A percentile compares a stretch with the other conserved stretches of the same genome.
Conservation (phyloP, 2,113 vertebrate genomes). For the Rhinolophus sinicus region DNA sequence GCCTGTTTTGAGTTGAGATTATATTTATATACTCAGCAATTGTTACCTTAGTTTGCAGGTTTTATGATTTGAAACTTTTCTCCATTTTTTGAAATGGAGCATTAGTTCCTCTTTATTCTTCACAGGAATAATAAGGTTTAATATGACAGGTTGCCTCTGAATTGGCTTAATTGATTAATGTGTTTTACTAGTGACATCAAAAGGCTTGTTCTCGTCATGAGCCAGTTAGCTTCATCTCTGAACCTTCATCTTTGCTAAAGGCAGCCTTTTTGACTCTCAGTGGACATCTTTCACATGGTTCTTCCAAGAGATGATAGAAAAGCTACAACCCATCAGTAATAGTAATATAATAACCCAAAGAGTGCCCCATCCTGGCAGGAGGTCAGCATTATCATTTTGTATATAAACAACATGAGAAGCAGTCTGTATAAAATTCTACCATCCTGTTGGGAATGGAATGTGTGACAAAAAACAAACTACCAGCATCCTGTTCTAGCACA, state of each 20-base stretch:
- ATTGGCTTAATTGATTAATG: constrained; percentile 35
- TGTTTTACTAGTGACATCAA: constrained; percentile 36
- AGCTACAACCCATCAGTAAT: neutral
- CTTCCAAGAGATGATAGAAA: neutral
- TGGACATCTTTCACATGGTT: neutral
- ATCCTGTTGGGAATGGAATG: neutral
- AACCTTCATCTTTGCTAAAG: neutral
- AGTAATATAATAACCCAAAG: neutral
- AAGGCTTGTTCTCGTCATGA: neutral
- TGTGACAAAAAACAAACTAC: neutral
- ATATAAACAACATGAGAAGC: neutral
- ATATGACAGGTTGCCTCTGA: constrained; percentile 31
- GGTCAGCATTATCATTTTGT: neutral
- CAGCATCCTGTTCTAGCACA: neutral
- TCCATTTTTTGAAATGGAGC: neutral
- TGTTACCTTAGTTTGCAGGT: neutral
- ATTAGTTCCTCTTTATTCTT: constrained; percentile 44
- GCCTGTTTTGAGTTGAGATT: constrained; percentile 34
- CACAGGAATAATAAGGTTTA: neutral
- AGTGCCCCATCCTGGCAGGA: neutral
- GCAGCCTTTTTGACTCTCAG: neutral
- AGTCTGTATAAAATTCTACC: neutral
- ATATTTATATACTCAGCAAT: constrained; percentile 17
- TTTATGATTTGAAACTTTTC: constrained; percentile 37
- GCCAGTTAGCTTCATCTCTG: neutral